phyloP scores from a whole-genome alignment of 2,113 vertebrate genomes.

The Calidris pygmaea region DNA sequence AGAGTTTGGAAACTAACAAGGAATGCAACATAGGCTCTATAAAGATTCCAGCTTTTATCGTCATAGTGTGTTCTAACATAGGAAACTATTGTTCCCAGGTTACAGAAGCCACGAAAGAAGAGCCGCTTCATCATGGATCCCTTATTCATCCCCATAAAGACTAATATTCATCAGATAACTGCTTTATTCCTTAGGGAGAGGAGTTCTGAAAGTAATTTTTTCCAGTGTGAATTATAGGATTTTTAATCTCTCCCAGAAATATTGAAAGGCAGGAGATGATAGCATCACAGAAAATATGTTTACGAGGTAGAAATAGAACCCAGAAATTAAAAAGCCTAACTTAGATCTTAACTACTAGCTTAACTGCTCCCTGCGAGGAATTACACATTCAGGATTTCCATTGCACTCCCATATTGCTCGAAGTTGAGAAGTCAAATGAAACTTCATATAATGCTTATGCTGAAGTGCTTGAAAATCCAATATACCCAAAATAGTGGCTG shows the following conservation, averaged over 20 bases:
- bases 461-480: neutral
- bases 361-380: neutral
- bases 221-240: neutral
- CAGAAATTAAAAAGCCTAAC: neutral
- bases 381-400: neutral
- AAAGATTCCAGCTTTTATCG: neutral
- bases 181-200: neutral
- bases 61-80: neutral
- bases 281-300: neutral
- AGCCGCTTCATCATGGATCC: neutral
- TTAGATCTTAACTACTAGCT: neutral
- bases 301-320: neutral
- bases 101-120: neutral
- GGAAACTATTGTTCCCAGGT: slow-evolving; percentile 10
- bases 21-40: neutral
- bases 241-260: slow-evolving; percentile 19
- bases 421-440: neutral
- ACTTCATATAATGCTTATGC: neutral
- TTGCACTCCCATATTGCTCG: neutral
- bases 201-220: neutral
- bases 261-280: neutral
- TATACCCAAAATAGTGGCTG: neutral
- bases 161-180: neutral
- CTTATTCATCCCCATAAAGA: neutral
- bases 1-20: slow-evolving; percentile 31